These are phyloP conservation scores for Pipistrellus kuhlii DNA, from an alignment of 2,797 vertebrate genomes.

Conservation along the genomic window DNA sequence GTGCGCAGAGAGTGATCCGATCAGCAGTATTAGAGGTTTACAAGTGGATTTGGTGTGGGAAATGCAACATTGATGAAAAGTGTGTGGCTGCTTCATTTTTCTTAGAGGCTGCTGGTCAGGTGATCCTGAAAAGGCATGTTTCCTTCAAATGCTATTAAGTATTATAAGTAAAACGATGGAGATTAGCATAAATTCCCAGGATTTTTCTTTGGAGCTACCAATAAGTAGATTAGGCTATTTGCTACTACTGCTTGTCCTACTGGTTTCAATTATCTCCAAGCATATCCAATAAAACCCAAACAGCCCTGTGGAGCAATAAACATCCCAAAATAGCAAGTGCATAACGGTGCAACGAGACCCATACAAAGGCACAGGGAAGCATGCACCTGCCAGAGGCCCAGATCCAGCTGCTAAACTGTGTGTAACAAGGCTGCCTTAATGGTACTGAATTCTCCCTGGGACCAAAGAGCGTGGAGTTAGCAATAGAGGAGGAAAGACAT, in stretches of 20 bases:
- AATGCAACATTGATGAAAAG: constrained; percentile 24
- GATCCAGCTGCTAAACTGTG: not conserved
- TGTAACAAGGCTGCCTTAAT: not conserved
- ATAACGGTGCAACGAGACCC: not conserved
- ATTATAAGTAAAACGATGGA: not conserved
- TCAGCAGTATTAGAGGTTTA: constrained; percentile 31
- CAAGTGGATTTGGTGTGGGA: not conserved
- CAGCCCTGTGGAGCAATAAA: constrained; percentile 2
- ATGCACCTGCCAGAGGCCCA: not conserved
- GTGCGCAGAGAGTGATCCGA: not conserved
- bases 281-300: not conserved
- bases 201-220: not conserved
- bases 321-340: not conserved
- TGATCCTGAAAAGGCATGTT: not conserved
- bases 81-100: not conserved
- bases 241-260: not conserved
- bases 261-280: constrained; percentile 46
- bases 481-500: not conserved
- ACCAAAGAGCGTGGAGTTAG: not conserved
- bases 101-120: not conserved
- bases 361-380: not conserved
- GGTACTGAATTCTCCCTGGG: not conserved
- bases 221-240: not conserved
- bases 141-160: not conserved
- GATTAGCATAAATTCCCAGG: not conserved